Percentiles rank a stretch among this genome's conserved stretches.
Conservation (phyloP, 1,140 invertebrate genomes). For the Scaptomyza graminum region DNA sequence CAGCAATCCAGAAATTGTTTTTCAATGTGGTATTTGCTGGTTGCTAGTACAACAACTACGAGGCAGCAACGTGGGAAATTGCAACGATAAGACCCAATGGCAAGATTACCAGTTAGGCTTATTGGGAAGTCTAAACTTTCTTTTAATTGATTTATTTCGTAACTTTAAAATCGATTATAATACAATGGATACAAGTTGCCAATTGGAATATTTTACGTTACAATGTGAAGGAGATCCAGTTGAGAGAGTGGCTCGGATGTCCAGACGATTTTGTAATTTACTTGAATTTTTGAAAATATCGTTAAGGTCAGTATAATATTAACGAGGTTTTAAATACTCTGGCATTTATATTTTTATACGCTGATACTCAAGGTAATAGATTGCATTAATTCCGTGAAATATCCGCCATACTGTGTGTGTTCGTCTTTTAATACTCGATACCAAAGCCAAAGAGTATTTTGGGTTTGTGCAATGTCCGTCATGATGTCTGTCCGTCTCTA, state of each 20-base stretch:
- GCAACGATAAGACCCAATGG: conserved; percentile 34
- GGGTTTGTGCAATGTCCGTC: too few relatives aligned
- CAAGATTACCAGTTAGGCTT: conserved; percentile 40
- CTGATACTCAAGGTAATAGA: not conserved
- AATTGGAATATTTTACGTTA: conserved; percentile 16
- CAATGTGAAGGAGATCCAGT: conserved; percentile 36
- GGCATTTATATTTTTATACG: not conserved
- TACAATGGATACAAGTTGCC: not conserved
- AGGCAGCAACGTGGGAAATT: not conserved
- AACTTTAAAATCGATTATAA: not conserved
- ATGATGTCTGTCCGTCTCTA: too few relatives aligned
- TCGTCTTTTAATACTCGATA: too few relatives aligned
- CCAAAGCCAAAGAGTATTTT: too few relatives aligned
- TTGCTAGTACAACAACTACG: conserved; percentile 49
- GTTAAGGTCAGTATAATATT: conserved; percentile 25
- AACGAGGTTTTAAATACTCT: not conserved
- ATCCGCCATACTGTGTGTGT: too few relatives aligned
- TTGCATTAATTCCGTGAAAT: too few relatives aligned
- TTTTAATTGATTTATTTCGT: conserved; percentile 25
- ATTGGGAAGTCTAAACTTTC: conserved; percentile 21
- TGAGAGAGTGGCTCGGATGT: conserved; percentile 29
- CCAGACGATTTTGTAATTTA: conserved; percentile 42
- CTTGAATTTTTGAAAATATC: conserved; percentile 46
- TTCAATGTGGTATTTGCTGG: conserved; percentile 52
- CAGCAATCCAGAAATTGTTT: conserved; percentile 31